A percentile compares a stretch with the other conserved stretches of the same genome.
Conservation (phyloP, 2,888 invertebrate species). For the Sinotaia quadrata region DNA sequence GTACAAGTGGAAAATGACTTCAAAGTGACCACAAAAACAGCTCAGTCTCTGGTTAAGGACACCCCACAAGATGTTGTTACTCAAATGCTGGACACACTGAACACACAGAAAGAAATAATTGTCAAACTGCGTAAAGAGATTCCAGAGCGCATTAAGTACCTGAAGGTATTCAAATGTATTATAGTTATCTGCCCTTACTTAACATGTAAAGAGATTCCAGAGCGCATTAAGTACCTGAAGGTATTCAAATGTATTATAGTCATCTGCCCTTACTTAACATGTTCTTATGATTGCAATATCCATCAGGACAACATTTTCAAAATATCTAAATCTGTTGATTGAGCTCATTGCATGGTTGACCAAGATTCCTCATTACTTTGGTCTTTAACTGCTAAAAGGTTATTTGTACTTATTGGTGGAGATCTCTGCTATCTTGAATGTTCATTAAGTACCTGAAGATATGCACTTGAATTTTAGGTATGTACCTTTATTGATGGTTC, state of each 20-base stretch:
- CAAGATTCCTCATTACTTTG: no score
- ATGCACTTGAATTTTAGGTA: no score
- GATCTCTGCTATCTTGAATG: slow-evolving; percentile 85
- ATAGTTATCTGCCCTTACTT: no score
- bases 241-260: neutral
- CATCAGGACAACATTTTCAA: no score
- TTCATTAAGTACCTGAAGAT: slow-evolving; percentile 77
- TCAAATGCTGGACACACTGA: slow-evolving; percentile 86
- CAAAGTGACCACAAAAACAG: slow-evolving; percentile 91
- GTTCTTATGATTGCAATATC: no score
- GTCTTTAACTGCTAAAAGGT: no score
- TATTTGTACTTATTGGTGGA: no score
- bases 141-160: slow-evolving; percentile 82
- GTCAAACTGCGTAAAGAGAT: slow-evolving; percentile 77
- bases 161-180: slow-evolving; percentile 47
- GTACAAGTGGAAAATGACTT: slow-evolving; percentile 91
- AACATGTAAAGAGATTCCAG: slow-evolving; percentile 83
- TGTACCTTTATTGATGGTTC: no score
- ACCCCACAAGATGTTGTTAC: slow-evolving; percentile 92
- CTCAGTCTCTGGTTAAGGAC: slow-evolving; percentile 91
- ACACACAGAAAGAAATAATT: slow-evolving; percentile 66
- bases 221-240: slow-evolving; percentile 79
- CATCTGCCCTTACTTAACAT: no score
- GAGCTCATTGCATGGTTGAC: no score
- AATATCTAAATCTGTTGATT: no score